Percentiles rank a stretch among this genome's conserved stretches.
phyloP scores from a whole-genome alignment of 2,113 vertebrate species.

The Vidua chalybeata region DNA sequence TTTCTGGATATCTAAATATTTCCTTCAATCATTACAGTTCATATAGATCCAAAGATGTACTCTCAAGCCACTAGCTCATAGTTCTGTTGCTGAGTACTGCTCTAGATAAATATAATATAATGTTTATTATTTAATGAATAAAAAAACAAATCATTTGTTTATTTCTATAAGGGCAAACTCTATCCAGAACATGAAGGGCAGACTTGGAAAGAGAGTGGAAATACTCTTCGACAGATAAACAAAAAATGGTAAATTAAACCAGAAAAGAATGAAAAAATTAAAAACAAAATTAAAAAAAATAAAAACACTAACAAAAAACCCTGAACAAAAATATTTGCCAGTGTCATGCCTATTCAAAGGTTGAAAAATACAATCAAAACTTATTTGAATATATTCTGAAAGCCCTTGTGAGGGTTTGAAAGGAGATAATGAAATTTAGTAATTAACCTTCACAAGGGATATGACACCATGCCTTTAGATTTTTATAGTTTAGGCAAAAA shows the following conservation, averaged over 20 bases:
- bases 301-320: neutral
- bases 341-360: neutral
- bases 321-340: neutral
- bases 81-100: neutral
- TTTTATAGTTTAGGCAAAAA: neutral
- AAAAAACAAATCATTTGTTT: fast-evolving
- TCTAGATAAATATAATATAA: neutral
- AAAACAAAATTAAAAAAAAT: no score
- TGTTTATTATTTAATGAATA: neutral
- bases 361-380: neutral
- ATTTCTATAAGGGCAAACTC: neutral
- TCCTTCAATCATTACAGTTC: neutral
- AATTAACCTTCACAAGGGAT: neutral
- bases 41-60: neutral
- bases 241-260: neutral
- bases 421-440: neutral
- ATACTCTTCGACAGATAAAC: neutral
- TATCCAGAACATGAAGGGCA: neutral
- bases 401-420: neutral
- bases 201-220: neutral
- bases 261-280: neutral
- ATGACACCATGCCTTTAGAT: neutral
- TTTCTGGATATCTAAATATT: neutral
- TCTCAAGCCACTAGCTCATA: neutral
- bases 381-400: neutral